Base-by-base conservation (phyloP, 2,113 vertebrate genomes). In the Macrotis lagotis region DNA sequence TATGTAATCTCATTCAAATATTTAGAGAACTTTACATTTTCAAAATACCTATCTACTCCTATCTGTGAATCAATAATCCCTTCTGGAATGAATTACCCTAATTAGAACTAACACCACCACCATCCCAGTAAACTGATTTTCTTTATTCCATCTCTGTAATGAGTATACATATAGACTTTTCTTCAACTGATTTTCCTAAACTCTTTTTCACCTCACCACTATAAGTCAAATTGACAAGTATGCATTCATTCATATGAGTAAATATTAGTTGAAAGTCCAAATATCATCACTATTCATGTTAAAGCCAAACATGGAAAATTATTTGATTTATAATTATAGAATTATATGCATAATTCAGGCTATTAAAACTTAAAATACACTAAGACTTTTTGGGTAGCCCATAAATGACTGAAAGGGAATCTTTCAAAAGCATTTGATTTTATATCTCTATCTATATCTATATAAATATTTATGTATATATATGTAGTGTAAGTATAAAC, bases 191-290 rank as follows among this genome's bases (percentile, higher is more conserved):
- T 47, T 91, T 52, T 48, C 48, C 52, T 26, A 11, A 26, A 49
- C 8, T 90, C 51, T 25, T 74, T 74, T 48, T 94, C 51, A 89
- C 47, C 1, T 31, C 91, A 93, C 91, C 37, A 91, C 49, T 91
- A 55, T 28, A 94, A 95, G 90, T 74, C 91, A 95, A 97, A 89
- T 91, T 49, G 96, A 7, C 37, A 44, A 83, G 37, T 83, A 83
- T 44, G 22, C 66, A 83, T 44, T 74, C 59, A 74, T 74, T 66
- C 10, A 31, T 66, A 22, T 44, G 6, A 96, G 91, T 26, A 96
- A 95, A 91, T 95, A 96, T 52, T 6, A 24, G 37, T 51, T 12
- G 1, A 94, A 93, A 93, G 92, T 47, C 48, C 11, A 94, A 50
- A 14, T 53, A 44, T 8, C 1, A 74, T 95, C 51, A 93, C 89